phyloP scores from a whole-genome alignment of 1,140 invertebrate species.

The Orchesella cincta region DNA sequence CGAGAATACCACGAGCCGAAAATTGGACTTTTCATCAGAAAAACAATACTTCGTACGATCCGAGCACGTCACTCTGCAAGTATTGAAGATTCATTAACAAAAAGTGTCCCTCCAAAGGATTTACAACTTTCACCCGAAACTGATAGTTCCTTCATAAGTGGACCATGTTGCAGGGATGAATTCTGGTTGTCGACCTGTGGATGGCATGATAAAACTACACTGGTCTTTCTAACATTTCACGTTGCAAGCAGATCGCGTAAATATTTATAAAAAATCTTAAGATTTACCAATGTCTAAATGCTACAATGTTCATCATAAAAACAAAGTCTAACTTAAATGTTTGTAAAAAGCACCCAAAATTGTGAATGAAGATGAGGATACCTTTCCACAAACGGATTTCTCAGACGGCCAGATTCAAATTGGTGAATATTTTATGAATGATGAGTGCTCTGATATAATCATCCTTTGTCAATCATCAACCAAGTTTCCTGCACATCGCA shows the following conservation, averaged over 20 bases:
- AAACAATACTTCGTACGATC: not conserved
- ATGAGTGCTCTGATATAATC: constrained; percentile 33
- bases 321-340: not conserved
- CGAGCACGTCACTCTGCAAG: constrained; percentile 25
- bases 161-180: not conserved
- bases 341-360: constrained; percentile 21
- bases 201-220: constrained; percentile 31
- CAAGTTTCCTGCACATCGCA: constrained; percentile 41
- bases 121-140: constrained; percentile 20
- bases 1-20: constrained; percentile 35
- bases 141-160: not conserved
- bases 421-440: constrained; percentile 26
- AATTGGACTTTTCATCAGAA: constrained; percentile 23
- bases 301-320: not conserved
- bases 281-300: not conserved
- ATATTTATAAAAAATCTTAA: not conserved
- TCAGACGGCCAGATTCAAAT: constrained; percentile 18
- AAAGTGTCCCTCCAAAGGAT: constrained; percentile 9
- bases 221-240: constrained; percentile 32
- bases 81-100: constrained; percentile 30
- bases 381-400: not conserved
- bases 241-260: constrained; percentile 30
- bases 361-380: constrained; percentile 36
- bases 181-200: constrained; percentile 37
- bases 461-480: constrained; percentile 29